Conservation (phyloP, 2,113 vertebrate species). For the Pelecanus crispus region DNA sequence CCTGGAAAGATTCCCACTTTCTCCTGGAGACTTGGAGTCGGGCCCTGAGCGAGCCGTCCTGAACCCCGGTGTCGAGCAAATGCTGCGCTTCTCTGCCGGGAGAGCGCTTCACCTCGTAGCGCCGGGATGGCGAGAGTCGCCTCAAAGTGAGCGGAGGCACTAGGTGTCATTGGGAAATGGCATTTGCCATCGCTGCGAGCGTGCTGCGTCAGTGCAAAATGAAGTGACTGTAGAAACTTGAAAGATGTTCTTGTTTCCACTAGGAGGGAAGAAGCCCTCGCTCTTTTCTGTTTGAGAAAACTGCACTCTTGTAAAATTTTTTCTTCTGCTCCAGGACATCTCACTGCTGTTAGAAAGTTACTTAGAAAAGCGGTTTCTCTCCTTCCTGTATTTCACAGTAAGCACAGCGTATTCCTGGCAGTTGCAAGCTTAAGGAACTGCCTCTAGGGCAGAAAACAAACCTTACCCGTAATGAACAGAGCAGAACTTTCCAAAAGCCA, state of each 20-base stretch:
- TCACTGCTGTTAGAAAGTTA: not conserved
- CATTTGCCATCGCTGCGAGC: accelerated
- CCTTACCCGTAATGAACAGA: not conserved
- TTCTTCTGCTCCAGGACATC: not conserved
- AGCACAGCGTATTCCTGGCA: constrained; percentile 14
- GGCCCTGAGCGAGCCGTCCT: not conserved
- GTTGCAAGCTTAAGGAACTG: not conserved
- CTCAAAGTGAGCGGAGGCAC: not conserved
- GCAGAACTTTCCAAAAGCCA: constrained; percentile 22
- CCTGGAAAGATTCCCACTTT: constrained; percentile 37
- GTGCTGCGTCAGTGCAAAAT: not conserved
- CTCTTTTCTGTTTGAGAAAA: not conserved
- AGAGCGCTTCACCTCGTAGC: not conserved
- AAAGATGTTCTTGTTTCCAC: not conserved
- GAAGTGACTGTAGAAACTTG: not conserved
- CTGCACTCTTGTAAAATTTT: not conserved
- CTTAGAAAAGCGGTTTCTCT: constrained; percentile 18
- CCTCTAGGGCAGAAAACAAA: constrained; percentile 44
- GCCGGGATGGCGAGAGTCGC: not conserved
- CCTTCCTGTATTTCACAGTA: constrained; percentile 33
- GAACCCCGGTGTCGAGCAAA: not conserved
- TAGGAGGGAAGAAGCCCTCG: not conserved
- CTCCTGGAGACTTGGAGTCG: constrained; percentile 21
- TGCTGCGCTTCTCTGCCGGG: not conserved
- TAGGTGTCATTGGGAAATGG: accelerated